These are phyloP conservation scores for Heterochromis multidens DNA, from an alignment of 2,113 vertebrate species.

Conservation along the genomic window DNA sequence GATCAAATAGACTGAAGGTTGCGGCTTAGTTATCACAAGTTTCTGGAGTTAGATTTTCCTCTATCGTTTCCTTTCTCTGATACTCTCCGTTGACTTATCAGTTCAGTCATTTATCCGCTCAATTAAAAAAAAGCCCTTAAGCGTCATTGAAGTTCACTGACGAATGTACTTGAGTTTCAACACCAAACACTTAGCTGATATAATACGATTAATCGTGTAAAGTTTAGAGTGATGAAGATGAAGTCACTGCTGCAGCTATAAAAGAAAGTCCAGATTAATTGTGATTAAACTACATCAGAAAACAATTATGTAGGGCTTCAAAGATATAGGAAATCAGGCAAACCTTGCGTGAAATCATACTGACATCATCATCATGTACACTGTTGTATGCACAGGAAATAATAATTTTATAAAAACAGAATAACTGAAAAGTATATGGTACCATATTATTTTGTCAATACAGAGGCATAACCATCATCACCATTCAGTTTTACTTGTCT, in stretches of 20 bases:
- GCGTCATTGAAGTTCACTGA: conserved; percentile 11
- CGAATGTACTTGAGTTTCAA: background rate
- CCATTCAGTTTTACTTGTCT: background rate
- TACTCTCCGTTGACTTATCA: background rate
- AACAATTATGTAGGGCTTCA: background rate
- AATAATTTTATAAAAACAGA: background rate
- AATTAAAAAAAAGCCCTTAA: background rate
- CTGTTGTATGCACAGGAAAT: background rate
- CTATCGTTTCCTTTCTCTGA: background rate
- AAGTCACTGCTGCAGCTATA: background rate
- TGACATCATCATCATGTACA: background rate
- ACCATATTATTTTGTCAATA: background rate
- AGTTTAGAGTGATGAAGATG: background rate
- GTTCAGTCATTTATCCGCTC: conserved; percentile 1
- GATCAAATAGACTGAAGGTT: background rate
- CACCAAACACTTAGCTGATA: background rate
- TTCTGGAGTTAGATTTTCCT: background rate
- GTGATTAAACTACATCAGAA: background rate
- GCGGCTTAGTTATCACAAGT: background rate
- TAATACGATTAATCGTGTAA: background rate
- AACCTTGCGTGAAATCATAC: background rate
- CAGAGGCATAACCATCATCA: background rate
- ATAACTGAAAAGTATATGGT: background rate
- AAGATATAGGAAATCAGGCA: background rate
- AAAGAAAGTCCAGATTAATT: background rate